Evolutionary conservation across 2,113 vertebrate genomes (phyloP).

Genomic region (Periophthalmus modestus): DNA sequence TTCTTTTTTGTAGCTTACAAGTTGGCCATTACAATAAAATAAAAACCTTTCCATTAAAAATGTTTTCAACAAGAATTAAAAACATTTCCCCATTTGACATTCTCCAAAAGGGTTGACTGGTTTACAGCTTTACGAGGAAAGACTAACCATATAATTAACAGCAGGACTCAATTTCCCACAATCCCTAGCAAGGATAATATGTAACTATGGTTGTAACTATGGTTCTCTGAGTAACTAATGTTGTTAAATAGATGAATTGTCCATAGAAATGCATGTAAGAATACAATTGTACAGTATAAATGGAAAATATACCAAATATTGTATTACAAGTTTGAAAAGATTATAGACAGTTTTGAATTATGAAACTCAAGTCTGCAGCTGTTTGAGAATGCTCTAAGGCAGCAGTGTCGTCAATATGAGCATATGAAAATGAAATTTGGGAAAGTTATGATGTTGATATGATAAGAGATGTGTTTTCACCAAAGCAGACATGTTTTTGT

Average conservation of each 20-base stretch:
- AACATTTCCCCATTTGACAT: conserved; percentile 61
- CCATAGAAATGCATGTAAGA: background rate
- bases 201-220: background rate
- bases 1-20: conserved; percentile 53
- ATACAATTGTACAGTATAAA: background rate
- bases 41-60: conserved; percentile 65
- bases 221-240: background rate
- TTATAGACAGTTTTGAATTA: background rate
- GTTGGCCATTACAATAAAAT: conserved; percentile 69
- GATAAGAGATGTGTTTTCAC: background rate
- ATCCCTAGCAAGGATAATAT: conserved; percentile 1
- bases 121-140: conserved; percentile 36
- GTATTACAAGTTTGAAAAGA: background rate
- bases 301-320: background rate
- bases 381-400: conserved; percentile 31
- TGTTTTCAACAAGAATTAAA: conserved; percentile 55
- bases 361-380: background rate
- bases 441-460: conserved; percentile 8
- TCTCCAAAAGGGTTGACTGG: conserved; percentile 62
- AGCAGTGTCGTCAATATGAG: conserved; percentile 9
- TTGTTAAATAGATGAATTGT: background rate
- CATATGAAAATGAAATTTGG: background rate
- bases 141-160: conserved; percentile 23
- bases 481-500: conserved; percentile 9
- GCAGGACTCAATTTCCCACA: conserved; percentile 44